Evolutionary conservation across 2,113 vertebrate species (phyloP).

Genomic region (Neomonachus schauinslandi): DNA sequence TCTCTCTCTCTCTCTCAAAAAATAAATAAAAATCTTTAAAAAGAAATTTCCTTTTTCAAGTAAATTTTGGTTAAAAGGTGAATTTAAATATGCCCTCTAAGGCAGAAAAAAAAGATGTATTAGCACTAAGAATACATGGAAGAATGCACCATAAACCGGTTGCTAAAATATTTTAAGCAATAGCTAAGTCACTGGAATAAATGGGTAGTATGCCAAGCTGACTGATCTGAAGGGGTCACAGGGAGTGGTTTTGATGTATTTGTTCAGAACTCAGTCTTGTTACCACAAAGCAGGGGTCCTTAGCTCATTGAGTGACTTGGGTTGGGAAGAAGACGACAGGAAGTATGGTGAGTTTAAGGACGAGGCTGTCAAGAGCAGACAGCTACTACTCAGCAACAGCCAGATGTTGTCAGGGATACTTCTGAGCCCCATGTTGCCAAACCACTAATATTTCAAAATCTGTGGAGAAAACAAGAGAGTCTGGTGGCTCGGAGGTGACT

Average conservation of each 20-base stretch:
- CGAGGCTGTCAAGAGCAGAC: background rate
- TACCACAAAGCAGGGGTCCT: background rate
- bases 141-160: background rate
- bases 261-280: background rate
- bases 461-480: background rate
- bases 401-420: background rate
- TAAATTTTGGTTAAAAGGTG: background rate
- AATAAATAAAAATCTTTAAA: too few relatives aligned
- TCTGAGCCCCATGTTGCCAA: background rate
- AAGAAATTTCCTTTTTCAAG: constrained; percentile 33
- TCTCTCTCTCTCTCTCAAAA: too few relatives aligned
- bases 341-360: background rate
- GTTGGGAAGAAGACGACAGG: background rate
- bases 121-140: background rate
- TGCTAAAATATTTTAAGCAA: background rate
- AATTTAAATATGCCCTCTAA: background rate
- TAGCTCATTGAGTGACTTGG: background rate
- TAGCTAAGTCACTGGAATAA: background rate
- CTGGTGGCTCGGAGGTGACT: background rate
- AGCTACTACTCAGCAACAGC: background rate
- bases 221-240: background rate
- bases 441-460: background rate
- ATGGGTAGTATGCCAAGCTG: background rate
- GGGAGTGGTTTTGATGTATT: background rate
- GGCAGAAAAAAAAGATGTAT: background rate